Percentiles rank a stretch among this genome's conserved stretches.
Evolutionary conservation across 2,797 vertebrate genomes (phyloP).

Genomic region (Pseudomugil tenellus): DNA sequence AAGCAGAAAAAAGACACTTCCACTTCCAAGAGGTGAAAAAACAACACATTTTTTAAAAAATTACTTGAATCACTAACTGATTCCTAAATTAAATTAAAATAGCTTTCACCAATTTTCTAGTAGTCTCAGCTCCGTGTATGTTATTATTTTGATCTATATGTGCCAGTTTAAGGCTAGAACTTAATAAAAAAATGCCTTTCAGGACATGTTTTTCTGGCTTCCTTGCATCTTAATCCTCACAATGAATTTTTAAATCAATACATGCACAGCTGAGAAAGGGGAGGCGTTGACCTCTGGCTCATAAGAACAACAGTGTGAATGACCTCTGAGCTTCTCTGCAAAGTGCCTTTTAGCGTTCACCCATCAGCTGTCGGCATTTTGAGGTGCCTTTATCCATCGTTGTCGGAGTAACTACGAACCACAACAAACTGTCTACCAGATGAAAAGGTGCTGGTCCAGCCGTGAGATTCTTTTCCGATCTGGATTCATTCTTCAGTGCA

Average conservation of each 20-base stretch:
- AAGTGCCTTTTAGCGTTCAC: constrained; percentile 35
- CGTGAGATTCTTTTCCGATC: constrained; percentile 11
- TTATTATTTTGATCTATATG: not conserved
- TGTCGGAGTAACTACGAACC: constrained; percentile 21
- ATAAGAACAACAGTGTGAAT: constrained; percentile 54
- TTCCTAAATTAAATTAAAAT: not conserved
- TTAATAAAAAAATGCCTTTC: not conserved
- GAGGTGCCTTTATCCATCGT: constrained; percentile 25
- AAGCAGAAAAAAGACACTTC: not conserved
- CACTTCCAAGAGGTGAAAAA: not conserved
- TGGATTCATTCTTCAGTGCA: constrained; percentile 3
- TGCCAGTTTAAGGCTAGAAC: not conserved
- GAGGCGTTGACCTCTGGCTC: constrained; percentile 67
- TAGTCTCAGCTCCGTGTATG: not conserved
- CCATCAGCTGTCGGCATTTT: constrained; percentile 53
- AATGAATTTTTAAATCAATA: constrained; percentile 57
- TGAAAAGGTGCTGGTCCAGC: constrained; percentile 6
- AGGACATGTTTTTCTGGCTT: not conserved
- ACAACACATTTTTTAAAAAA: not conserved
- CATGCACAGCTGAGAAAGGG: constrained; percentile 43
- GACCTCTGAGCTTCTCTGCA: constrained; percentile 39
- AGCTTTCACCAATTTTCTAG: no score
- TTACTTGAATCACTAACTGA: not conserved
- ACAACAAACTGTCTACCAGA: constrained; percentile 10
- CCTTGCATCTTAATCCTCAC: constrained; percentile 36